Conservation (phyloP, 2,888 invertebrate genomes). For the Limnephilus lunatus region DNA sequence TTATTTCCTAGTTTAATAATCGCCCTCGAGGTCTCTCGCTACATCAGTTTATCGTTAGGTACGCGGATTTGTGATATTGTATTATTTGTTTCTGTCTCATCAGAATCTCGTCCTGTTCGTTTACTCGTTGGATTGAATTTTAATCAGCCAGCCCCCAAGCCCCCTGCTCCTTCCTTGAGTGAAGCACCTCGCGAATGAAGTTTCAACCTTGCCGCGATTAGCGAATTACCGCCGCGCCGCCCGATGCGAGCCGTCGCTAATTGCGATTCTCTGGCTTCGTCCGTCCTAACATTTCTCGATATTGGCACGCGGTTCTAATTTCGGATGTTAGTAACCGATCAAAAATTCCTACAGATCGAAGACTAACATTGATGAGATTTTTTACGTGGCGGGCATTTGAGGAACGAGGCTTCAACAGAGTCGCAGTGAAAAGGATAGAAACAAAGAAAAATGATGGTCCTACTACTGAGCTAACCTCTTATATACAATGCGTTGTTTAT, state of each 20-base stretch:
- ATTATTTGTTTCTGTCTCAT: neutral
- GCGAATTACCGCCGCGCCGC: conserved; percentile 53
- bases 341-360: conserved; percentile 33
- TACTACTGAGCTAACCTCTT: neutral
- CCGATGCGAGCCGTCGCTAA: conserved; percentile 30
- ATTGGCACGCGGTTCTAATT: conserved; percentile 46
- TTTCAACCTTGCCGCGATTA: conserved; percentile 61
- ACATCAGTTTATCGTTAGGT: neutral
- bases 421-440: neutral
- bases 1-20: neutral
- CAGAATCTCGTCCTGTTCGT: conserved; percentile 8
- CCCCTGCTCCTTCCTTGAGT: conserved; percentile 5
- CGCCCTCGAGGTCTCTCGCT: neutral
- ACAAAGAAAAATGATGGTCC: neutral
- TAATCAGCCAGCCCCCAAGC: neutral
- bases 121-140: neutral
- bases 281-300: conserved; percentile 42
- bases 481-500: neutral
- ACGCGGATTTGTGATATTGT: neutral
- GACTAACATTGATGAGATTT: conserved; percentile 10
- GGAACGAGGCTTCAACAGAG: neutral
- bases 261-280: conserved; percentile 31
- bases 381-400: neutral
- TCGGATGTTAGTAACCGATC: conserved; percentile 12
- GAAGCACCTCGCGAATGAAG: conserved; percentile 52